Evolutionary conservation across 1,140 invertebrate genomes (phyloP).

Genomic region (Periplaneta americana): DNA sequence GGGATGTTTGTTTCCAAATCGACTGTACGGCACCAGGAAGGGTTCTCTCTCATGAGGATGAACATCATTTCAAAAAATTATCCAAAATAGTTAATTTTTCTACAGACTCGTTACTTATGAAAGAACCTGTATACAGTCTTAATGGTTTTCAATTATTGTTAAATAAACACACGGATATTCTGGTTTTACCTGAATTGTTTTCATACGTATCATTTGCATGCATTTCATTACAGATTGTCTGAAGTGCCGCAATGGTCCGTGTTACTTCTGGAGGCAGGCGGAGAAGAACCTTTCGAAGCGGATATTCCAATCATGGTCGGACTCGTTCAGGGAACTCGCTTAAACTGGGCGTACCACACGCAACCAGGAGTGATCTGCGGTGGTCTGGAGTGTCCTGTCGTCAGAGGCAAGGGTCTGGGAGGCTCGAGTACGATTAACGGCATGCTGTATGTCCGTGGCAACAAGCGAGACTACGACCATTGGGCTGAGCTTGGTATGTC

Average conservation of each 20-base stretch:
- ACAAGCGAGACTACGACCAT: constrained; percentile 50
- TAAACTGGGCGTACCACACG: constrained; percentile 47
- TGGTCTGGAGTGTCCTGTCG: constrained; percentile 36
- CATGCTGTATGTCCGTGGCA: constrained; percentile 53
- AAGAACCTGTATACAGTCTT: too few relatives aligned
- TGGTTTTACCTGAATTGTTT: too few relatives aligned
- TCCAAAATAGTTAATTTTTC: too few relatives aligned
- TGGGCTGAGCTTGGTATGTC: constrained; percentile 48
- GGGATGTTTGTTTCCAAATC: too few relatives aligned
- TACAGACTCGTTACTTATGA: too few relatives aligned
- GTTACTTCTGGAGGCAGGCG: constrained; percentile 53
- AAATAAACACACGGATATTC: too few relatives aligned
- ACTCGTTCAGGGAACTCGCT: constrained; percentile 19
- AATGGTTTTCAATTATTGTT: too few relatives aligned
- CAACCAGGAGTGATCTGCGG: constrained; percentile 42
- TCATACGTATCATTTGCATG: not conserved
- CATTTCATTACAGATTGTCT: constrained; percentile 30
- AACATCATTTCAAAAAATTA: too few relatives aligned
- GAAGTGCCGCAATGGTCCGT: constrained; percentile 45
- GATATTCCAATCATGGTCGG: constrained; percentile 44
- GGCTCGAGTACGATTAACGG: constrained; percentile 51
- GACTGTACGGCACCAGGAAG: too few relatives aligned
- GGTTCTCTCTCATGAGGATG: too few relatives aligned
- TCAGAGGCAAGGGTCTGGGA: constrained; percentile 40
- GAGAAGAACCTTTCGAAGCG: constrained; percentile 30